Conservation (phyloP, 2,888 invertebrate species). For the Melanophora roralis region DNA sequence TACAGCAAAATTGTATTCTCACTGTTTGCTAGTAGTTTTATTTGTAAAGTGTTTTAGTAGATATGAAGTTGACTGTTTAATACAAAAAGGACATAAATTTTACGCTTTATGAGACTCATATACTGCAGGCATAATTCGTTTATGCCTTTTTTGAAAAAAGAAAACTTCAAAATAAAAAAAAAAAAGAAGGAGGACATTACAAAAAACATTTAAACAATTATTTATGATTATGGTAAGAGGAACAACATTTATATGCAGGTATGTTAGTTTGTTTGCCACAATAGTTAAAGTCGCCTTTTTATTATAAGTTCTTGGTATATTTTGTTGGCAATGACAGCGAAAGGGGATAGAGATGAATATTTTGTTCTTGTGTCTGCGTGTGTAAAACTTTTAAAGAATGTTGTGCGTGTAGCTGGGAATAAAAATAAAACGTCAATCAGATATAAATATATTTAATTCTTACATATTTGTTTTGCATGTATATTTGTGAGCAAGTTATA, state of each 20-base stretch:
- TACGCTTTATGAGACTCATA: constrained; percentile 36
- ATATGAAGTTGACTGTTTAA: constrained; percentile 22
- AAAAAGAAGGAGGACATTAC: not conserved
- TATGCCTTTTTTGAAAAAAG: constrained; percentile 7
- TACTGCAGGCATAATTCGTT: constrained; percentile 56
- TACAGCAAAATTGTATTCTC: not conserved
- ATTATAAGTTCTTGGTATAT: not conserved
- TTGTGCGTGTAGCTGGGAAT: constrained; percentile 16
- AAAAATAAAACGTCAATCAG: constrained; percentile 19
- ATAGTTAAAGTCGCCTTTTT: not conserved
- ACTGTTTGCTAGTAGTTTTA: not conserved
- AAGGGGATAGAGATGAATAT: not conserved
- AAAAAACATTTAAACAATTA: constrained; percentile 18
- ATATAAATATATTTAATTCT: too few species aligned
- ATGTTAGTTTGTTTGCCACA: constrained; percentile 5
- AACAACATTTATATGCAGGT: not conserved
- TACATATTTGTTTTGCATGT: too few species aligned
- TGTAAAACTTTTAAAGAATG: not conserved
- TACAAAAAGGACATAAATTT: constrained; percentile 29
- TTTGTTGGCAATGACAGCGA: not conserved
- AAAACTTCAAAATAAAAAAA: not conserved
- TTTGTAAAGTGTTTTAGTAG: constrained; percentile 23
- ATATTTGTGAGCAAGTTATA: not conserved
- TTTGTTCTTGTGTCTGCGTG: not conserved
- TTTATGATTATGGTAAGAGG: not conserved